Percentiles rank a stretch among this genome's conserved stretches.
phyloP scores from a whole-genome alignment of 2,113 vertebrate species.

The Scortum barcoo region DNA sequence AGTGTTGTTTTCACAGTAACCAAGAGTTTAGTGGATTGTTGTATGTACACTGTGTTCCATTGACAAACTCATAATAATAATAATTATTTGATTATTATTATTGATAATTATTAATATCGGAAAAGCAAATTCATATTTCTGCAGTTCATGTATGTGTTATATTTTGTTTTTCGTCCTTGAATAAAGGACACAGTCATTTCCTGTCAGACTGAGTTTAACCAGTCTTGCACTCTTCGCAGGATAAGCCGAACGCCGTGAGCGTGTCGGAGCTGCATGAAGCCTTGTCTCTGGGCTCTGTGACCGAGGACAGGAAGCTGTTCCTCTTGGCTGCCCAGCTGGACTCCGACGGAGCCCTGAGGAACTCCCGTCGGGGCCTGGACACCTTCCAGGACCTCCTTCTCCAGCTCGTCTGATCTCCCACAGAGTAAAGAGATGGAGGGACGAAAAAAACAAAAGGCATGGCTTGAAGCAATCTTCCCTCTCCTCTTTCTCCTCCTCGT shows the following conservation, averaged over 20 bases:
- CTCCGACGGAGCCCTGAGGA: conserved; percentile 70
- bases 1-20: conserved; percentile 21
- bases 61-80: too few species aligned
- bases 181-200: not conserved
- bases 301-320: conserved; percentile 84
- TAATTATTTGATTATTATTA: too few species aligned
- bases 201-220: not conserved
- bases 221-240: conserved; percentile 73
- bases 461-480: conserved; percentile 21
- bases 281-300: conserved; percentile 82
- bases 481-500: conserved; percentile 4
- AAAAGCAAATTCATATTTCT: not conserved
- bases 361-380: conserved; percentile 79
- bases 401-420: conserved; percentile 82
- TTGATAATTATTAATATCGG: not conserved
- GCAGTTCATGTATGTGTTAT: not conserved
- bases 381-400: conserved; percentile 87
- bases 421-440: conserved; percentile 15
- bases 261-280: conserved; percentile 85
- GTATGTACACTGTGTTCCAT: not conserved
- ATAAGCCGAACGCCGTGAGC: conserved; percentile 84
- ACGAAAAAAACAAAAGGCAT: not conserved
- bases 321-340: conserved; percentile 87
- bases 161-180: not conserved
- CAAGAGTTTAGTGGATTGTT: not conserved